Percentiles rank a stretch among this genome's conserved stretches.
Evolutionary conservation across 2,113 vertebrate species (phyloP).

Genomic region (Corythornis vintsioides): DNA sequence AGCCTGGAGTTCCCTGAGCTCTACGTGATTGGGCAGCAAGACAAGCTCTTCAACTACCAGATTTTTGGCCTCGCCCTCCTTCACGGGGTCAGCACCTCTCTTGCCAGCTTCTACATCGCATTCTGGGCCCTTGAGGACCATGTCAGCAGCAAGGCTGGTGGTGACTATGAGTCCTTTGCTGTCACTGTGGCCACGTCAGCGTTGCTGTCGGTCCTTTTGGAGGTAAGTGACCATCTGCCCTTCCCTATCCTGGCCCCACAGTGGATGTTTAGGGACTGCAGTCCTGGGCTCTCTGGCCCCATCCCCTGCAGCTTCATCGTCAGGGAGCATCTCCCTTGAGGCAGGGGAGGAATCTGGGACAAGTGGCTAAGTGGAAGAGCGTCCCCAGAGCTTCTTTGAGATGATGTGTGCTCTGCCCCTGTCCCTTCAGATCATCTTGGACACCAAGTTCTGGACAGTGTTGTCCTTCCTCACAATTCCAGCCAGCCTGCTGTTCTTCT

Average conservation of each 20-base stretch:
- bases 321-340: neutral
- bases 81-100: conserved; percentile 80
- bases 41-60: conserved; percentile 81
- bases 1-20: conserved; percentile 83
- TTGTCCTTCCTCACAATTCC: conserved; percentile 69
- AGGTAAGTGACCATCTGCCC: conserved; percentile 73
- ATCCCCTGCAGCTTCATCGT: neutral
- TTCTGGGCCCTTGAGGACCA: conserved; percentile 75
- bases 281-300: neutral
- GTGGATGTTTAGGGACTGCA: neutral
- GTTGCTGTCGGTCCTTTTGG: conserved; percentile 75
- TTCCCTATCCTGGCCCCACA: neutral
- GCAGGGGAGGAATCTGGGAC: neutral
- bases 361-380: neutral
- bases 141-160: neutral
- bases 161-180: conserved; percentile 85
- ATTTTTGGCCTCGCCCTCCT: conserved; percentile 73
- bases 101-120: conserved; percentile 83
- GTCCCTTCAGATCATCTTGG: conserved; percentile 75
- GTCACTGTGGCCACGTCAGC: conserved; percentile 79
- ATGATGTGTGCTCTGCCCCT: neutral
- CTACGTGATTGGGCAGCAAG: conserved; percentile 79
- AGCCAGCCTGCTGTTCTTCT: conserved; percentile 78
- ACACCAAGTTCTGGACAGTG: conserved; percentile 84
- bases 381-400: accelerated